These are phyloP conservation scores for Blomia tropicalis DNA, from an alignment of 2,888 invertebrate species.

Conservation along the genomic window DNA sequence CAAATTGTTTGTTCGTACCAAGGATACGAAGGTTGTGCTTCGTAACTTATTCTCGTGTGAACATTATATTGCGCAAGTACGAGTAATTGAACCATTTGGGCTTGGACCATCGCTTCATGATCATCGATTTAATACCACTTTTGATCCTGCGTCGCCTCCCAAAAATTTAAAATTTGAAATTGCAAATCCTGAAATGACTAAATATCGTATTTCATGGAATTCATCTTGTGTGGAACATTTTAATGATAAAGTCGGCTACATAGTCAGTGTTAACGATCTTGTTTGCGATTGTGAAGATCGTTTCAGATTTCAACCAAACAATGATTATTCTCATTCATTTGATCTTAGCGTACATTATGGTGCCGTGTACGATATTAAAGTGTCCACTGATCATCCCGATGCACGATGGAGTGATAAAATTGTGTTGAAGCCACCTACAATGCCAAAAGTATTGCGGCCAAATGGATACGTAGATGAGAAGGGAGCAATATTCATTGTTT, in stretches of 20 bases:
- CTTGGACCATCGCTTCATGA: conserved; percentile 42
- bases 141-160: conserved; percentile 50
- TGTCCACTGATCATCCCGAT: conserved; percentile 36
- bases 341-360: conserved; percentile 38
- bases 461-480: conserved; percentile 45
- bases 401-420: conserved; percentile 39
- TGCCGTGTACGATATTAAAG: conserved; percentile 41
- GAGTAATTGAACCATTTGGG: conserved; percentile 48
- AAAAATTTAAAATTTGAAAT: conserved; percentile 45
- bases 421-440: conserved; percentile 42
- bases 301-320: conserved; percentile 5
- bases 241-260: conserved; percentile 43
- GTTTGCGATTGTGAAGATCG: conserved; percentile 7
- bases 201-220: conserved; percentile 51
- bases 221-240: conserved; percentile 47
- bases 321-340: neutral
- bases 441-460: conserved; percentile 50
- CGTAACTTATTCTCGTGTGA: conserved; percentile 54
- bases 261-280: conserved; percentile 40
- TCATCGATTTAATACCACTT: conserved; percentile 46
- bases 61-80: conserved; percentile 54
- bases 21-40: conserved; percentile 44
- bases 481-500: conserved; percentile 49
- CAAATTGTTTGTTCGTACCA: conserved; percentile 35
- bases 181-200: conserved; percentile 30